Evolutionary conservation across 2,888 invertebrate species (phyloP), one percentile per base, ranked within the genome.

Genomic region (Thymelicus lineola): DNA sequence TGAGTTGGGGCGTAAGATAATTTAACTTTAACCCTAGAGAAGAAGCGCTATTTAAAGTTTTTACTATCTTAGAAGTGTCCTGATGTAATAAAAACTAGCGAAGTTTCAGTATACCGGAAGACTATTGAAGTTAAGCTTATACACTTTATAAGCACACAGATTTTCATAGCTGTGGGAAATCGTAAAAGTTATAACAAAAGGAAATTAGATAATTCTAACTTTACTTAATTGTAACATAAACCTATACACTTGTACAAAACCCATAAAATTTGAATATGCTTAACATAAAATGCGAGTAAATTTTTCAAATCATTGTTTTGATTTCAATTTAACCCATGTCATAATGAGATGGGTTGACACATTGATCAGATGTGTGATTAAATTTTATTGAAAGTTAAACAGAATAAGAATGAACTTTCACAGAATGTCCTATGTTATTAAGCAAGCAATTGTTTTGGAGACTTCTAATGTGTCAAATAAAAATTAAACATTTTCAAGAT

Each of bases 1-100:
- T n/a, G n/a, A n/a, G n/a, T n/a, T n/a, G n/a, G n/a, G n/a, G n/a
- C n/a, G n/a, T n/a, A 57, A 36, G 35, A 7, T 36, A 36, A 36
- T n/a, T 36, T 36, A 36, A 57, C 57, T 55, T 35, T 36, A 36
- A 36, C n/a, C 57, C 17, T 36, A n/a, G 35, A 36, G 14, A 14
- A 36, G 35, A n/a, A 0, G 36, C 36, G 36, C n/a, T 57, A 14
- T 36, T 57, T 15, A 57, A 57, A 57, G 35, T 57, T 57, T 50
- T 53, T 53, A 53, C 53, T 20, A 53, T 53, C 53, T 53, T 14
- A 12, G 57, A n/a, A 57, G 45, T 63, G 55, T 68, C 60, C 28
- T 53, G 36, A 36, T 50, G 62, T 66, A 36, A 66, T 66, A 69
- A 62, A 63, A 69, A 69, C 68, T 62, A 48, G 48, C 45, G 58